Evolutionary conservation across 2,888 invertebrate genomes (phyloP).

Genomic region (Drosophila tanythrix): DNA sequence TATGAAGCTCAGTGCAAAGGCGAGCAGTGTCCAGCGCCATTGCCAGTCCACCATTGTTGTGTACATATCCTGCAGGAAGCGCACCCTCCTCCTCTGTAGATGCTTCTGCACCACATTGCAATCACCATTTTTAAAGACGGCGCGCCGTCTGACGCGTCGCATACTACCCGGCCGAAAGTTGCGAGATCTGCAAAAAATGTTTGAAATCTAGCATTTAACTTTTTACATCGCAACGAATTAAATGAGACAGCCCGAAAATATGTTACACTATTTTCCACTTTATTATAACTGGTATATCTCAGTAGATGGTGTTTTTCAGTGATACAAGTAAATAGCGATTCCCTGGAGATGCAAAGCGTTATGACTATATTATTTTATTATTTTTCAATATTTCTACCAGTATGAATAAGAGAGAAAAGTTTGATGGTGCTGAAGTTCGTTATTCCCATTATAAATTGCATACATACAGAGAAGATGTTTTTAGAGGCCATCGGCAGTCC

Average conservation of each 20-base stretch:
- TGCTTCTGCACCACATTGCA: constrained; percentile 97
- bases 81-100: constrained; percentile 91
- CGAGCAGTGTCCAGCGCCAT: constrained; percentile 96
- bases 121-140: constrained; percentile 97
- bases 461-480: constrained; percentile 2
- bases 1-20: constrained; percentile 93
- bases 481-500: constrained; percentile 26
- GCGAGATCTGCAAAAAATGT: constrained; percentile 87
- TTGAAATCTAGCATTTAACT: neutral
- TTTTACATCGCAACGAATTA: constrained; percentile 1
- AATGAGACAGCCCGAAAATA: constrained; percentile 41
- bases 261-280: constrained; percentile 17
- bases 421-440: neutral
- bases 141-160: constrained; percentile 91
- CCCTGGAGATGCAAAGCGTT: neutral
- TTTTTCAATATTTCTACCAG: neutral
- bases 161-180: constrained; percentile 89
- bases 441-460: neutral
- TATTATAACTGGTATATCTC: neutral
- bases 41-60: constrained; percentile 86
- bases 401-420: neutral
- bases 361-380: neutral
- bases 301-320: neutral
- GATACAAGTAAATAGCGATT: neutral
- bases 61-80: constrained; percentile 91